Evolutionary conservation across 2,888 invertebrate genomes (phyloP).

Genomic region (Drosophila rubida): DNA sequence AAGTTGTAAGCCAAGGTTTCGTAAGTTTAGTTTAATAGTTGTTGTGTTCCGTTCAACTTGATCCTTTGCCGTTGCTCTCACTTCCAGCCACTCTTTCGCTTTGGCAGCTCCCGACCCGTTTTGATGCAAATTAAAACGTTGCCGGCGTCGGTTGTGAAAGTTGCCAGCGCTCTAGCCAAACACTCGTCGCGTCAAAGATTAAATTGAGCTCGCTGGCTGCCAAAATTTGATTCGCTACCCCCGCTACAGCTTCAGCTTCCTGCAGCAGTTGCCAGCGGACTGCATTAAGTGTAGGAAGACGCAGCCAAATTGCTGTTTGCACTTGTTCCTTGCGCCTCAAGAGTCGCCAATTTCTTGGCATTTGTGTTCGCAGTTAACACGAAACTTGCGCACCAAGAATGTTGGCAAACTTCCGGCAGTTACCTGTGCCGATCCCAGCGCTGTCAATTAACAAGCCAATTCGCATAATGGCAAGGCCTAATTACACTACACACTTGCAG

Average conservation of each 20-base stretch:
- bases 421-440: background rate
- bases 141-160: slow-evolving; percentile 64
- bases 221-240: too few relatives aligned
- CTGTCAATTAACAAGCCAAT: background rate
- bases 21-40: slow-evolving; percentile 77
- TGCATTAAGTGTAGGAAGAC: slow-evolving; percentile 28
- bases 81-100: background rate
- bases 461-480: background rate
- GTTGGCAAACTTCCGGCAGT: background rate
- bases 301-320: slow-evolving; percentile 33
- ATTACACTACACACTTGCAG: background rate
- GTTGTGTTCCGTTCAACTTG: slow-evolving; percentile 49
- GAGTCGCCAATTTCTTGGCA: slow-evolving; percentile 13
- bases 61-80: background rate
- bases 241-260: too few relatives aligned
- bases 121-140: slow-evolving; percentile 79
- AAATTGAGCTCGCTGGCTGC: slow-evolving; percentile 43
- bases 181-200: slow-evolving; percentile 60
- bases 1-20: slow-evolving; percentile 61
- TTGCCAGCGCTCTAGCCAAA: slow-evolving; percentile 44
- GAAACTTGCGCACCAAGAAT: background rate
- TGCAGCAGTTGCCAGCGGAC: slow-evolving; percentile 9
- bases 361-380: slow-evolving; percentile 16
- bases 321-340: slow-evolving; percentile 2
- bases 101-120: slow-evolving; percentile 52